Evolutionary conservation across 2,113 vertebrate genomes (phyloP).

Genomic region (Australoheros scitulus): DNA sequence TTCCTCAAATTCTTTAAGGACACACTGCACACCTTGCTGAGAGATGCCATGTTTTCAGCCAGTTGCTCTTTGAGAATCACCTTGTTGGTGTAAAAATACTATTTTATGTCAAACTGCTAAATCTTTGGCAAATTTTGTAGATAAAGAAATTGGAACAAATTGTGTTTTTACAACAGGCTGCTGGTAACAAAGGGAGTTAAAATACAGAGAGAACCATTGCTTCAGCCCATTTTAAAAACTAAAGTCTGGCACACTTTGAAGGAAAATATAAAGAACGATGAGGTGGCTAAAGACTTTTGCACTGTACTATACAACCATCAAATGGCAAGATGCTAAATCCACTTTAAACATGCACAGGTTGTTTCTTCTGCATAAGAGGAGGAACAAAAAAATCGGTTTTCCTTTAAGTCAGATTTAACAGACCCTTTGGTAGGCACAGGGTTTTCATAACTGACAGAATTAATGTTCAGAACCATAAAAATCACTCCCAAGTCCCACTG

Average conservation of each 20-base stretch:
- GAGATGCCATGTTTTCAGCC: neutral
- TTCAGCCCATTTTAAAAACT: too few relatives aligned
- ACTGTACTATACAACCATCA: neutral
- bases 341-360: neutral
- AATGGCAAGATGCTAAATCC: neutral
- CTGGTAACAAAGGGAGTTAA: neutral
- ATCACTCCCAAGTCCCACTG: neutral
- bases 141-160: neutral
- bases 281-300: neutral
- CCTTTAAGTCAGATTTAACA: neutral
- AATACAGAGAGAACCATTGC: too few relatives aligned
- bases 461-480: neutral
- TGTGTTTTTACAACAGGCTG: neutral
- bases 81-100: neutral
- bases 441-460: neutral
- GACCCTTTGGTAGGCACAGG: neutral
- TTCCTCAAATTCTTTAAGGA: neutral
- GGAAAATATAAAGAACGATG: neutral
- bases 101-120: neutral
- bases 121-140: neutral
- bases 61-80: neutral
- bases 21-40: neutral
- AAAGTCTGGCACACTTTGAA: neutral
- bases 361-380: neutral
- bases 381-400: neutral